These are phyloP conservation scores for Strigamia crassipes DNA, from an alignment of 2,888 invertebrate genomes.

Conservation along the genomic window DNA sequence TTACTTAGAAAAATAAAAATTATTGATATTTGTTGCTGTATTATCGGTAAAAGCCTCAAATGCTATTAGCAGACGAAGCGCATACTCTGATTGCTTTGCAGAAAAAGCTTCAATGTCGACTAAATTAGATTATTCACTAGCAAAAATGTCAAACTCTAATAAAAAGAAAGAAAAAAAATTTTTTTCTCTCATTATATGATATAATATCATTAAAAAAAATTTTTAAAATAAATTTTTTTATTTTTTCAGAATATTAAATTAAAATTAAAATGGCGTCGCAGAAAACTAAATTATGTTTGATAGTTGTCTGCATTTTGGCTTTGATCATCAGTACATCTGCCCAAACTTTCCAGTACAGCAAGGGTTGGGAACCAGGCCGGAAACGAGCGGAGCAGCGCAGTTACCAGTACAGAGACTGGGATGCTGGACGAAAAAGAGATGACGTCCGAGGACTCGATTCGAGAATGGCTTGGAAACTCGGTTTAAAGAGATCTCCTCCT, in stretches of 20 bases:
- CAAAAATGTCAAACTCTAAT: background rate
- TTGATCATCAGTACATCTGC: background rate
- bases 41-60: no score
- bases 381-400: slow-evolving; percentile 49
- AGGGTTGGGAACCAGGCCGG: slow-evolving; percentile 78
- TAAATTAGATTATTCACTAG: background rate
- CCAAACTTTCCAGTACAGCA: slow-evolving; percentile 70
- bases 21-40: no score
- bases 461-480: background rate
- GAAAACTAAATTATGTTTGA: background rate
- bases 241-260: background rate
- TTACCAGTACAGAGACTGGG: background rate
- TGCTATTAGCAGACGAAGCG: no score
- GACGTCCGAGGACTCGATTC: background rate
- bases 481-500: background rate
- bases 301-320: background rate
- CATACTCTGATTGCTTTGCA: background rate
- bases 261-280: background rate
- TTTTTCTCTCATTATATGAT: background rate
- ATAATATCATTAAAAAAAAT: no score
- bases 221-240: background rate
- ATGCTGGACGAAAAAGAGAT: background rate
- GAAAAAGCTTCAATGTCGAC: background rate
- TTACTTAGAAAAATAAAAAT: no score
- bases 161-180: background rate